Percentiles rank a stretch among this genome's conserved stretches.
Evolutionary conservation across 2,888 invertebrate species (phyloP).

Genomic region (Phalangium opilio): DNA sequence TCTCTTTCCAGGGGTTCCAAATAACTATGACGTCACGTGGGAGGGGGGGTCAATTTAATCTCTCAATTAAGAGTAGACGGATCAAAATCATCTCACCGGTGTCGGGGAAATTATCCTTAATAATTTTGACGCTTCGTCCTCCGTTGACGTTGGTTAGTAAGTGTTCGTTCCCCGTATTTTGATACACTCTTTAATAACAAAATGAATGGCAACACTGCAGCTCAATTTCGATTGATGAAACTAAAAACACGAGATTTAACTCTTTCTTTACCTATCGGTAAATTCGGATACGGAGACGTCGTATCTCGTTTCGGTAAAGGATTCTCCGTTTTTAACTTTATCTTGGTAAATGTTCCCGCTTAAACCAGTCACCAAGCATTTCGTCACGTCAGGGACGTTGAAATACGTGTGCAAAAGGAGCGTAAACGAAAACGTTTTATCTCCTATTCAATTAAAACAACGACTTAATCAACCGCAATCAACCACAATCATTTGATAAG

Average conservation of each 20-base stretch:
- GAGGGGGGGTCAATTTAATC: too few species aligned
- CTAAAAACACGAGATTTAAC: too few species aligned
- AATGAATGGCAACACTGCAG: too few species aligned
- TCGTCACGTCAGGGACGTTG: constrained; percentile 81
- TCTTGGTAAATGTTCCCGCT: constrained; percentile 80
- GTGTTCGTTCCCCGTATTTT: constrained; percentile 81
- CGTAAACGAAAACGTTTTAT: constrained; percentile 46
- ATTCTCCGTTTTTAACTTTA: constrained; percentile 22
- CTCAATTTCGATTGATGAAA: too few species aligned
- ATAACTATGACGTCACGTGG: constrained; percentile 60
- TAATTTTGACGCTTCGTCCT: constrained; percentile 76
- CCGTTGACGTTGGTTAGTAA: constrained; percentile 84
- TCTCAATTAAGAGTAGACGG: too few species aligned
- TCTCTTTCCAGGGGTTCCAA: constrained; percentile 94
- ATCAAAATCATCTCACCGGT: too few species aligned
- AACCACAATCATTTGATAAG: too few species aligned
- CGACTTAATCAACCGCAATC: too few species aligned
- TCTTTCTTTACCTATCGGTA: neutral
- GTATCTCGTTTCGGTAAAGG: neutral
- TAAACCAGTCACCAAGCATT: constrained; percentile 81
- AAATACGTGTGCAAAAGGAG: constrained; percentile 87
- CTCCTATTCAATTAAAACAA: constrained; percentile 8
- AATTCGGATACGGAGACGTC: neutral
- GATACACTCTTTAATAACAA: constrained; percentile 51
- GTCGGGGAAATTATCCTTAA: constrained; percentile 88